Base-by-base conservation (phyloP, 2,888 invertebrate genomes). In the Stenotaenia linearis region DNA sequence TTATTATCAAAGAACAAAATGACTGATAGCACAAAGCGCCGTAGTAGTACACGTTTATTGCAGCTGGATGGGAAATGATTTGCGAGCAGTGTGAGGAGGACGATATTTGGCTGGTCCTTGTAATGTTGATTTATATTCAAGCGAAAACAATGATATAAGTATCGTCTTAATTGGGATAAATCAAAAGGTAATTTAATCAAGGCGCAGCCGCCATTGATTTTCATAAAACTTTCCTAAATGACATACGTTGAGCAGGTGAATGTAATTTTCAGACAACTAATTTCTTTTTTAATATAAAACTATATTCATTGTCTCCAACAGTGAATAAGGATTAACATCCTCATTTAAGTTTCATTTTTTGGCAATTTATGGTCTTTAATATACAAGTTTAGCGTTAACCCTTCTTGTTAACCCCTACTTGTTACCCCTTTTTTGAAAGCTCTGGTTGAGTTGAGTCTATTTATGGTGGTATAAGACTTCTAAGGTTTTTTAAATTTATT, bases 151-250 rank as follows among this genome's bases (percentile, higher is more conserved):
- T 77, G 77, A 77, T 77, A 77, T 77, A 77, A 77, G 45, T 77
- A 77, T 69, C 45, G 77, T 77, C 77, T 77, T 77, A 77, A 77
- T 77, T 77, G 77, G 77, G 40, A 77, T 77, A 77, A 77, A 77
- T 77, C 77, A 77, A 77, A 77, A 45, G 77, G 77, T 77, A 77
- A 77, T 77, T 77, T 77, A 77, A 77, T 77, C 21, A 77, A 45
- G 40, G 18, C 77, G 23, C 21, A 77, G 45, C 77, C 40, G 23
- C 50, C 77, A 77, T 77, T 77, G 77, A 77, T 77, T 77, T 77
- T 77, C 77, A 77, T 77, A 77, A 75, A 77, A 45, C 45, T 32
- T 50, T 50, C n/a, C 23, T 76, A 76, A 76, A 76, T 76, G 76
- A 76, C 76, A 76, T 37, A 74, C 35, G 76, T 35, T 35, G 28